Conservation (phyloP, 1,140 invertebrate species). For the Aphelenchoides besseyi region DNA sequence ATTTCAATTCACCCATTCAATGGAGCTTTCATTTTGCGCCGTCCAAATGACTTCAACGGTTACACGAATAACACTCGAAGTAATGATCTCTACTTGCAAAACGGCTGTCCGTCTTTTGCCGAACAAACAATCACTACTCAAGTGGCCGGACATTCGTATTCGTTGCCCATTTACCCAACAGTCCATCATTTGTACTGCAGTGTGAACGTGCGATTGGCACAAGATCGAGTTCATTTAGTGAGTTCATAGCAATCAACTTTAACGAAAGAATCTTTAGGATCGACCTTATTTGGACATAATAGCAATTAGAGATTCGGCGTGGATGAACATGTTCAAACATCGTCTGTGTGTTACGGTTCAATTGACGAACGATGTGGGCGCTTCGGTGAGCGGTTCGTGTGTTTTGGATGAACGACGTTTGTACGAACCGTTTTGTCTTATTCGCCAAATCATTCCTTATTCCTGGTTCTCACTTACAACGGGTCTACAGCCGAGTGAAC, state of each 20-base stretch:
- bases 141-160: neutral
- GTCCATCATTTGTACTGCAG: constrained; percentile 5
- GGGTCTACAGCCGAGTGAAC: constrained; percentile 13
- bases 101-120: neutral
- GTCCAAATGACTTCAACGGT: neutral
- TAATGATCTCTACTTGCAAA: constrained; percentile 16
- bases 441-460: constrained; percentile 27
- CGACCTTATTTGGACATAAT: constrained; percentile 18
- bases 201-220: constrained; percentile 13
- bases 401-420: constrained; percentile 4
- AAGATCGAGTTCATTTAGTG: constrained; percentile 8
- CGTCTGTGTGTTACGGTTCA: constrained; percentile 18
- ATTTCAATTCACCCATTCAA: neutral
- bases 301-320: constrained; percentile 9
- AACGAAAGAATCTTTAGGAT: constrained; percentile 4
- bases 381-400: constrained; percentile 17
- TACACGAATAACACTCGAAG: constrained; percentile 12
- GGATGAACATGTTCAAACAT: constrained; percentile 13
- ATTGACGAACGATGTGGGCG: constrained; percentile 11
- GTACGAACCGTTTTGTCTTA: constrained; percentile 21
- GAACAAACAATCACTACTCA: neutral
- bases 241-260: neutral
- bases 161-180: neutral
- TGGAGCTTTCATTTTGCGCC: constrained; percentile 18
- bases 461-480: constrained; percentile 22